Evolutionary conservation across 2,113 vertebrate genomes (phyloP), one percentile per base, ranked within the genome.

Genomic region (Electrona antarctica): DNA sequence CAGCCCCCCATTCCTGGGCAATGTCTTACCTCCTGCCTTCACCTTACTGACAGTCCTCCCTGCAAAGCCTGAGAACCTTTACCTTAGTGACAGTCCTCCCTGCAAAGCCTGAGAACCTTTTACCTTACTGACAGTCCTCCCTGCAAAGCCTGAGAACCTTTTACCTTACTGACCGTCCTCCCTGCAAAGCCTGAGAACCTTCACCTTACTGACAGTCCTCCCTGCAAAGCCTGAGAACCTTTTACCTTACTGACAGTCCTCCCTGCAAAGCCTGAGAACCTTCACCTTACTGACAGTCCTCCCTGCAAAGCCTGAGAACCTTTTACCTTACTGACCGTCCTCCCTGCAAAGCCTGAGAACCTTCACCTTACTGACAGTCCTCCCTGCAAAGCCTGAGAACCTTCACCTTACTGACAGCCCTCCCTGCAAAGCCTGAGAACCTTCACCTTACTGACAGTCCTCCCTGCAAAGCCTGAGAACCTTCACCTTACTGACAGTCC

Each of bases 241-340:
- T n/a, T n/a, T n/a, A 70, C 73, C 63, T 64, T 84, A 29, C 65
- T 84, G 49, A 73, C 63, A 51, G 63, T 87, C 62, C 60, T 85
- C 46, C 70, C 83, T 63, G 66, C 76, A 29, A 83, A 71, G 28
- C n/a, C n/a, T n/a, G n/a, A n/a, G n/a, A n/a, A n/a, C 76, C 10
- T 92, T 85, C 50, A 70, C 73, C 63, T 64, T 84, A 29, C 65
- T 84, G 49, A 73, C 63, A 51, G 63, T 87, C 62, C 60, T 85
- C 46, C 70, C 83, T 63, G 66, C 76, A 29, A 83, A 71, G 28
- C n/a, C n/a, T n/a, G n/a, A n/a, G n/a, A n/a, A n/a, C n/a, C n/a
- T n/a, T n/a, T n/a, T n/a, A 70, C 73, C 63, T 64, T 84, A 29
- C 65, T 84, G 49, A 73, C 63, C 48, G 63, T 87, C 62, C 60